Base-by-base conservation (phyloP, 2,113 vertebrate genomes). In the Thermophis baileyi region DNA sequence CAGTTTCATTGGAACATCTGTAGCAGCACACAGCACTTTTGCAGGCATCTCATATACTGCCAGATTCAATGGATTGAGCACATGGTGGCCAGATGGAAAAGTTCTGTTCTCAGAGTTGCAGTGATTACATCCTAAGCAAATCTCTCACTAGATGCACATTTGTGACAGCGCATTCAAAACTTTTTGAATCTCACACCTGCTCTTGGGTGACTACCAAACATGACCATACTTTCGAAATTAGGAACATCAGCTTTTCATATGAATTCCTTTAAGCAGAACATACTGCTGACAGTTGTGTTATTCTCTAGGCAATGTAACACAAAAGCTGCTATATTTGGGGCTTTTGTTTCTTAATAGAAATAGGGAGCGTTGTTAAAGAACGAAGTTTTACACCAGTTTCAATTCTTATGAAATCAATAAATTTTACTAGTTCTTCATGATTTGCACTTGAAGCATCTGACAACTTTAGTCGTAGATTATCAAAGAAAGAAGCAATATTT, bases 201-300 rank as follows among this genome's bases (percentile, higher is more conserved):
- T 91, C 89, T 95, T 0, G 85, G 92, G 35, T 95, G 93, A 93
- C 6, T 89, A 14, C 91, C 88, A 93, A 35, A 69, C 91, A 1
- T 90, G 91, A 54, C 51, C 53, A 47, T 93, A 92, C 94, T 96
- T 94, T 95, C 97, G 8, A 94, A 92, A 94, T 86, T 89, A 95
- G 87, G 74, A 95, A 94, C 89, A 95, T 86, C 27, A 86, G 91
- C 10, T 63, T 47, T 60, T 94, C 86, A 11, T 16, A 3, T 35
- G 55, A 96, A 93, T 0, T 57, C 24, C 94, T 96, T 95, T 96
- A 92, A 94, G 92, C 95, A 95, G 91, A 94, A 94, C 94, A 96
- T 89, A 92, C 90, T 97, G 93, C 93, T 93, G 94, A 91, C 95
- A 97, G 96, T 93, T 97, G 96, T 95, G 96, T 92, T 92, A 92